Percentiles rank a stretch among this genome's conserved stretches.
Evolutionary conservation across 2,797 vertebrate genomes (phyloP).

Genomic region (Crypturellus tataupa): DNA sequence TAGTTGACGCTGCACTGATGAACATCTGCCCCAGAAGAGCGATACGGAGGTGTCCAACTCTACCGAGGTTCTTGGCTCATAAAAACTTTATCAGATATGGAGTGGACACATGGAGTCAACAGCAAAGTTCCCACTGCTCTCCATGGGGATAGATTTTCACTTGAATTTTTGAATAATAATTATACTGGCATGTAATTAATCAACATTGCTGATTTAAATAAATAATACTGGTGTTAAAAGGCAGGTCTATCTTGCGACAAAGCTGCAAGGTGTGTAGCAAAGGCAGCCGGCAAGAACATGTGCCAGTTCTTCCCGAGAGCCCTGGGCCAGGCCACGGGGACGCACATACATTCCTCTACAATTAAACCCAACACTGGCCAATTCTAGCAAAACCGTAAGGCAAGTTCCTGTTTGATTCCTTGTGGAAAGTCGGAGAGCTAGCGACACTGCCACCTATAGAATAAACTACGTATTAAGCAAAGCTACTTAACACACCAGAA

Average conservation of each 20-base stretch:
- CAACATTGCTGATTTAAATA: neutral
- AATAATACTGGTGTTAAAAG: neutral
- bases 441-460: constrained; percentile 20
- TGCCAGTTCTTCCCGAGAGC: neutral
- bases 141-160: neutral
- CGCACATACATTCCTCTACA: neutral
- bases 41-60: neutral
- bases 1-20: neutral
- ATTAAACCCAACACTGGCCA: neutral
- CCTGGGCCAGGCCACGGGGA: constrained; percentile 26
- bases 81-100: neutral
- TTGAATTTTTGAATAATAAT: neutral
- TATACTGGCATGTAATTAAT: neutral
- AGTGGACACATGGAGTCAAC: accelerated
- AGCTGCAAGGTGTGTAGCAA: neutral
- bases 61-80: neutral
- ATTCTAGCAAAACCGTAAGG: neutral
- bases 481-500: neutral
- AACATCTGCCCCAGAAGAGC: accelerated
- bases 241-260: neutral
- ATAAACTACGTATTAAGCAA: neutral
- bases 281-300: neutral
- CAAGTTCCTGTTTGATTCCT: neutral
- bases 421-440: neutral
- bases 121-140: neutral